A percentile compares a stretch with the other conserved stretches of the same genome.
Evolutionary conservation across 2,888 invertebrate species (phyloP).

Genomic region (Oxyteleia sp.): DNA sequence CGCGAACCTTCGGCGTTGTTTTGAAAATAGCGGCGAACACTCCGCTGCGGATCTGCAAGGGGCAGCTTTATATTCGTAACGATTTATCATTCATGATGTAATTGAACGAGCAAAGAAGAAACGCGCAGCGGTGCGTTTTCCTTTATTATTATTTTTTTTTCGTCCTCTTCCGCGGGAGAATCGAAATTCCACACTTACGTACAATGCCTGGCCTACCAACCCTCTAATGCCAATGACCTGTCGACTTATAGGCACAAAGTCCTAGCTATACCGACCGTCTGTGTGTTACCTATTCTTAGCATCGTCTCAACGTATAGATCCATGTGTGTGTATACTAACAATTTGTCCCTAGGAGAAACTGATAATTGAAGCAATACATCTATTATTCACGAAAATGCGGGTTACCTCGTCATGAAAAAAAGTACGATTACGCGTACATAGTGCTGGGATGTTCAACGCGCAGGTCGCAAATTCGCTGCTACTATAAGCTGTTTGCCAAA

Average conservation of each 20-base stretch:
- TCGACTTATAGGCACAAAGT: conserved; percentile 86
- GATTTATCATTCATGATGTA: conserved; percentile 48
- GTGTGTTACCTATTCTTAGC: conserved; percentile 86
- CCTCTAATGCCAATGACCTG: conserved; percentile 87
- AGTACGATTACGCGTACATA: conserved; percentile 44
- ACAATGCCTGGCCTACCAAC: too few species aligned
- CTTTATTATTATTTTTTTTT: too few species aligned
- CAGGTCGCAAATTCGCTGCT: conserved; percentile 24
- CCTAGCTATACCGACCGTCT: conserved; percentile 84
- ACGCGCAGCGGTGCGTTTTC: conserved; percentile 8
- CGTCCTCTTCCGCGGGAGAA: conserved; percentile 41
- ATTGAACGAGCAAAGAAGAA: conserved; percentile 37
- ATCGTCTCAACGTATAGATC: conserved; percentile 74
- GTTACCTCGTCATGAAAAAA: conserved; percentile 38
- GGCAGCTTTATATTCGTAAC: conserved; percentile 35
- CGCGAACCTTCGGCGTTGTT: conserved; percentile 20
- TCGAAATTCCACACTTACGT: too few species aligned
- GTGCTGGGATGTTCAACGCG: conserved; percentile 25
- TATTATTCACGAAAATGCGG: conserved; percentile 40
- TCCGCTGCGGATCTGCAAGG: background rate
- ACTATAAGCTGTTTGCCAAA: conserved; percentile 16
- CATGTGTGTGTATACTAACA: conserved; percentile 74
- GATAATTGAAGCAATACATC: conserved; percentile 66
- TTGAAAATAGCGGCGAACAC: conserved; percentile 31
- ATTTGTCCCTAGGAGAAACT: conserved; percentile 55